These are phyloP conservation scores for Bicyclus anynana DNA, from an alignment of 1,140 invertebrate species.

Conservation along the genomic window DNA sequence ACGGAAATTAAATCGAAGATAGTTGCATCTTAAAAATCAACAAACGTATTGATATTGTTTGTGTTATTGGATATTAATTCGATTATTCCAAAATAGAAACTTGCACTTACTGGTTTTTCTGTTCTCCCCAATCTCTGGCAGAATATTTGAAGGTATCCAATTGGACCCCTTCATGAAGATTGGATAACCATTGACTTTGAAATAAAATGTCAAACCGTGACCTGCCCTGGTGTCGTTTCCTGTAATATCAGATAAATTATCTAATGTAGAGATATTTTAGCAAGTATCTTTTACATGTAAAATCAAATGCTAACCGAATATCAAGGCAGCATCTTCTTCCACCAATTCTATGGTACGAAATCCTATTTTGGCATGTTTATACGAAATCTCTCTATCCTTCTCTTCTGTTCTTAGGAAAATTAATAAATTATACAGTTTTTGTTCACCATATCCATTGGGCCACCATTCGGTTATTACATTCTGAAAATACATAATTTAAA, in stretches of 20 bases:
- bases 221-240: conserved; percentile 46
- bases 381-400: conserved; percentile 46
- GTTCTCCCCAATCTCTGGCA: conserved; percentile 86
- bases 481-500: conserved; percentile 32
- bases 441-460: conserved; percentile 95
- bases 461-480: conserved; percentile 85
- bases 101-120: conserved; percentile 52
- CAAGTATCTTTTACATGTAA: neutral
- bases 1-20: too few species aligned
- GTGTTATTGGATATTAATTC: too few species aligned
- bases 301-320: conserved; percentile 70
- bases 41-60: too few species aligned
- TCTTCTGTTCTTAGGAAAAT: conserved; percentile 69
- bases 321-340: conserved; percentile 76
- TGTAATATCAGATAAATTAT: conserved; percentile 22
- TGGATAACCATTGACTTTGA: conserved; percentile 90
- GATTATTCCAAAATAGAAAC: too few species aligned
- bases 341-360: conserved; percentile 92
- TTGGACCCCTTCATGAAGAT: conserved; percentile 99
- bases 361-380: conserved; percentile 82
- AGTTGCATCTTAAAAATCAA: too few species aligned
- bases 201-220: conserved; percentile 90
- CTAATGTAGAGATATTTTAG: too few species aligned
- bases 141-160: conserved; percentile 93
- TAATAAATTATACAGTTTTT: conserved; percentile 85